phyloP scores from a whole-genome alignment of 1,140 invertebrate genomes.

The Megalonaias nervosa region DNA sequence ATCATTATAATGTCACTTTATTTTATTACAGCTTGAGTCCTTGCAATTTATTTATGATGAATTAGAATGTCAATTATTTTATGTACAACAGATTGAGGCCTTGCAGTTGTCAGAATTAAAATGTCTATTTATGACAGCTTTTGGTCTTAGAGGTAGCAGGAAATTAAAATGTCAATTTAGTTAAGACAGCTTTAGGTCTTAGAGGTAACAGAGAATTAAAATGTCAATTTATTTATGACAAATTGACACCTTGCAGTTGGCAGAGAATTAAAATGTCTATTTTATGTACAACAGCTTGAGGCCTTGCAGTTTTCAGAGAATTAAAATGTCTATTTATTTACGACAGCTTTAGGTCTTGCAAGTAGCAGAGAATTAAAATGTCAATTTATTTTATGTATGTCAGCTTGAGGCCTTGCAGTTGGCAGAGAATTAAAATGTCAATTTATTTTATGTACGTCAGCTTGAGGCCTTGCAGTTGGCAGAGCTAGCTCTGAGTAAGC shows the following conservation, averaged over 20 bases:
- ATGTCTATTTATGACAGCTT: no score
- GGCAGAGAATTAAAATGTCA: slow-evolving; percentile 50
- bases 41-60: no score
- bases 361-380: slow-evolving; percentile 51
- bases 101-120: no score
- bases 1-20: no score
- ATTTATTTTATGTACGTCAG: slow-evolving; percentile 35
- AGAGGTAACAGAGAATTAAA: not conserved
- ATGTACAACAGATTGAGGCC: no score
- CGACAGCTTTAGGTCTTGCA: slow-evolving; percentile 68
- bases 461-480: slow-evolving; percentile 70
- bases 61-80: no score
- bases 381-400: not conserved
- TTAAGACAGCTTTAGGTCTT: slow-evolving; percentile 55
- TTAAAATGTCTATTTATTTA: not conserved
- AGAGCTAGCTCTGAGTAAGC: slow-evolving; percentile 76
- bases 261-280: slow-evolving; percentile 44
- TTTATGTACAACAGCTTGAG: slow-evolving; percentile 17
- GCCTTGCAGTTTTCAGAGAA: slow-evolving; percentile 66
- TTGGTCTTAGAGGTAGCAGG: no score
- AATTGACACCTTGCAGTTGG: slow-evolving; percentile 69
- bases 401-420: slow-evolving; percentile 70
- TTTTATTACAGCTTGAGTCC: no score
- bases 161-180: no score
- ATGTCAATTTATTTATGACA: slow-evolving; percentile 32